Conservation (phyloP, 2,113 vertebrate genomes). For the Erythrolamprus reginae region DNA sequence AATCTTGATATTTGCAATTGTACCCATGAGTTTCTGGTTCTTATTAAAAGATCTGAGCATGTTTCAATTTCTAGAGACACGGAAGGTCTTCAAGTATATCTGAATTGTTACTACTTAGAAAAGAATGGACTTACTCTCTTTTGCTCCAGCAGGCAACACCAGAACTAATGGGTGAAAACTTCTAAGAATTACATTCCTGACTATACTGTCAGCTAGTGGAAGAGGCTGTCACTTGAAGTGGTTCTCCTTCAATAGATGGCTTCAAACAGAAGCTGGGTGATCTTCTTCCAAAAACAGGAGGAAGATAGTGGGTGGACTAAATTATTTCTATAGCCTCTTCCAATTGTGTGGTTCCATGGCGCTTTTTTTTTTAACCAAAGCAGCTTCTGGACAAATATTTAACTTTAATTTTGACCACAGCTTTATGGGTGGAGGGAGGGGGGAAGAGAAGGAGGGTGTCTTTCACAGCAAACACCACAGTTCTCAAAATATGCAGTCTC, state of each 20-base stretch:
- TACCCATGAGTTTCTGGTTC: background rate
- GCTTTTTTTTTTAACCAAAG: background rate
- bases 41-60: background rate
- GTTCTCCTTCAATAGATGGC: background rate
- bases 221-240: background rate
- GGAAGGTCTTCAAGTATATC: background rate
- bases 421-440: background rate
- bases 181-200: background rate
- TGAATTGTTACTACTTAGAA: background rate
- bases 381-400: background rate
- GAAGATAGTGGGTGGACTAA: background rate
- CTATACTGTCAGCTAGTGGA: background rate
- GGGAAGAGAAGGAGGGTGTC: background rate
- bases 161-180: background rate
- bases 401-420: background rate
- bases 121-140: background rate
- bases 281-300: background rate
- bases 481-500: background rate
- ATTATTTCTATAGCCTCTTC: background rate
- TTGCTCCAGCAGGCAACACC: background rate
- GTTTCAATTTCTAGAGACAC: background rate
- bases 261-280: background rate
- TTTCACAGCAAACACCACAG: background rate
- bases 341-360: background rate
- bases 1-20: background rate